These are phyloP conservation scores for Anastrepha ludens DNA, from an alignment of 1,140 invertebrate genomes.

Conservation along the genomic window DNA sequence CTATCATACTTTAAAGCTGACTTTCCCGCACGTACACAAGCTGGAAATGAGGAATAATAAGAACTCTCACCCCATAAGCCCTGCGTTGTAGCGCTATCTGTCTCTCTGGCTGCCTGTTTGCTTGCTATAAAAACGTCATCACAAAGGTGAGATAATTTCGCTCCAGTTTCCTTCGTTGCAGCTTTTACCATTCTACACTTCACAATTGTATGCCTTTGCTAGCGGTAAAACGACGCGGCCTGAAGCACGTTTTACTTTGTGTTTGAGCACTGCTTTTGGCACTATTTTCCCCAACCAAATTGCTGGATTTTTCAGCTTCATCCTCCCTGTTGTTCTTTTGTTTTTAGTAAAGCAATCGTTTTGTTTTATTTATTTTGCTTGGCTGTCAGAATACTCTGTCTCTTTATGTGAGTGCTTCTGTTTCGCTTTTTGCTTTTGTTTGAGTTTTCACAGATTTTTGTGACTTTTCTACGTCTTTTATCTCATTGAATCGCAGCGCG, in stretches of 20 bases:
- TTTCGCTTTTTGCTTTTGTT: neutral
- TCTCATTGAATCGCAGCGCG: conserved; percentile 23
- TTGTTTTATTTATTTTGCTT: conserved; percentile 1
- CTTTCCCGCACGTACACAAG: neutral
- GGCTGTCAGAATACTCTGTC: neutral
- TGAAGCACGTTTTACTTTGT: conserved; percentile 41
- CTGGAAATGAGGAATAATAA: neutral
- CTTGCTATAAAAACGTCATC: conserved; percentile 25
- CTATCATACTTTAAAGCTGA: neutral
- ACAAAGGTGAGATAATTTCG: conserved; percentile 48
- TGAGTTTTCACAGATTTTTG: conserved; percentile 46
- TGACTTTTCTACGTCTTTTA: conserved; percentile 49
- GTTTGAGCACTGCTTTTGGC: conserved; percentile 32
- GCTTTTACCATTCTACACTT: conserved; percentile 9
- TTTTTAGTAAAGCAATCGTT: neutral
- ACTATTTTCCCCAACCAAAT: conserved; percentile 31
- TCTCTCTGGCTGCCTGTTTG: neutral
- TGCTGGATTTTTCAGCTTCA: neutral
- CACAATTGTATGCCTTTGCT: conserved; percentile 43
- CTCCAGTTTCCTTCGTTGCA: conserved; percentile 28
- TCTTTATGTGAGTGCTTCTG: neutral
- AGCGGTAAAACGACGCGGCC: conserved; percentile 14
- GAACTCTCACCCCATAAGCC: neutral
- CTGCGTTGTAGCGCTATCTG: neutral
- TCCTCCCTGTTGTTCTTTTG: neutral